Evolutionary conservation across 2,888 invertebrate species (phyloP).

Genomic region (Mellilla xanthometata): DNA sequence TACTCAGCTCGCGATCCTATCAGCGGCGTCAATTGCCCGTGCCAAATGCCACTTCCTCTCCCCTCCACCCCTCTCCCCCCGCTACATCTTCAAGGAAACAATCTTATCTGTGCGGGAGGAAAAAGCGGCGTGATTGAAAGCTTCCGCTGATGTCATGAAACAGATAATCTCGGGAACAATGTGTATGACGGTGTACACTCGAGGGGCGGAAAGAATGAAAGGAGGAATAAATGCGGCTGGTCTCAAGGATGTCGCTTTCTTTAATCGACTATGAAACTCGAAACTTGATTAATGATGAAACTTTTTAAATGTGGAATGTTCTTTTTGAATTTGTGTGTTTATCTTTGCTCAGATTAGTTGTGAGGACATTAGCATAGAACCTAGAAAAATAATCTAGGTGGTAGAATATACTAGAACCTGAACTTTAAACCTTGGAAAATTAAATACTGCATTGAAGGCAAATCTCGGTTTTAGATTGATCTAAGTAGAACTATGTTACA

Average conservation of each 20-base stretch:
- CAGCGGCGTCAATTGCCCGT: conserved; percentile 83
- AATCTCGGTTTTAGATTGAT: no score
- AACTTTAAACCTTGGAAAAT: no score
- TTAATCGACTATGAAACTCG: conserved; percentile 6
- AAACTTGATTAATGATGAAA: no score
- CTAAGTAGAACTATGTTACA: no score
- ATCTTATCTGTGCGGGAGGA: conserved; percentile 59
- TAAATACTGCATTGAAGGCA: no score
- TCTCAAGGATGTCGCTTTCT: no score
- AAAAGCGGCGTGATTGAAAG: conserved; percentile 72
- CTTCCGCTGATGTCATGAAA: conserved; percentile 69
- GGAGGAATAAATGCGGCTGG: conserved; percentile 27
- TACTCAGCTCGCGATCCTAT: conserved; percentile 81
- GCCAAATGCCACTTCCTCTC: conserved; percentile 78
- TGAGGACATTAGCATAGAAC: no score
- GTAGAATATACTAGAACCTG: no score
- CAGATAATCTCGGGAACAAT: conserved; percentile 55
- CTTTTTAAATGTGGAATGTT: no score
- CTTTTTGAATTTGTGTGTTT: no score
- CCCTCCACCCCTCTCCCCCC: conserved; percentile 39
- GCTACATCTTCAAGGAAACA: conserved; percentile 34
- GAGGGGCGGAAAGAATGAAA: conserved; percentile 25
- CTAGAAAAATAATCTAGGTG: no score
- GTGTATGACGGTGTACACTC: conserved; percentile 43
- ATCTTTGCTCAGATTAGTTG: no score